phyloP scores from a whole-genome alignment of 2,113 vertebrate genomes.

The Laticauda laticaudata region DNA sequence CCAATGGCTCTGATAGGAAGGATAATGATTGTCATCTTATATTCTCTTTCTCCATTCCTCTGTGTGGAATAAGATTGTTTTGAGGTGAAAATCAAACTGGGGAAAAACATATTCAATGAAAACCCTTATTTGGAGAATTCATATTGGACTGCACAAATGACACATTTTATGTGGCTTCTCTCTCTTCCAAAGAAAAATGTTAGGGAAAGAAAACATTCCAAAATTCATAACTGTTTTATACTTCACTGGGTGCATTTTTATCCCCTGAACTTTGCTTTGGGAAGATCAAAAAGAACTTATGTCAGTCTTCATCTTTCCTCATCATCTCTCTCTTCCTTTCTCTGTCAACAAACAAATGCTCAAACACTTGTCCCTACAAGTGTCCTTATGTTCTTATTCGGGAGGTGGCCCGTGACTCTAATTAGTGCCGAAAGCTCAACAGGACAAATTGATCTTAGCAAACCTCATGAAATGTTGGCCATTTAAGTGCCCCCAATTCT shows the following conservation, averaged over 20 bases:
- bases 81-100: not conserved
- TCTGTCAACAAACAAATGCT: conserved; percentile 13
- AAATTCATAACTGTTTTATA: not conserved
- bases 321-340: not conserved
- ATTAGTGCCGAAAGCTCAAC: not conserved
- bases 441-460: not conserved
- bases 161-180: not conserved
- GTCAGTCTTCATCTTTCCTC: conserved; percentile 26
- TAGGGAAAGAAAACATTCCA: not conserved
- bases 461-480: not conserved
- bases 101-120: not conserved
- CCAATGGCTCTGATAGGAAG: not conserved
- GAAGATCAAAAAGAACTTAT: not conserved
- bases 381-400: not conserved
- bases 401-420: not conserved
- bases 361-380: not conserved
- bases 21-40: not conserved
- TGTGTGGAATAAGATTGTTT: not conserved
- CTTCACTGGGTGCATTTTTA: not conserved
- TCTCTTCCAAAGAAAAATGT: not conserved
- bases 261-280: not conserved
- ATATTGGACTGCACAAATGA: not conserved
- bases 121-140: not conserved
- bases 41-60: not conserved
- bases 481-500: not conserved